Evolutionary conservation across 2,888 invertebrate genomes (phyloP).

Genomic region (Leucania comma): DNA sequence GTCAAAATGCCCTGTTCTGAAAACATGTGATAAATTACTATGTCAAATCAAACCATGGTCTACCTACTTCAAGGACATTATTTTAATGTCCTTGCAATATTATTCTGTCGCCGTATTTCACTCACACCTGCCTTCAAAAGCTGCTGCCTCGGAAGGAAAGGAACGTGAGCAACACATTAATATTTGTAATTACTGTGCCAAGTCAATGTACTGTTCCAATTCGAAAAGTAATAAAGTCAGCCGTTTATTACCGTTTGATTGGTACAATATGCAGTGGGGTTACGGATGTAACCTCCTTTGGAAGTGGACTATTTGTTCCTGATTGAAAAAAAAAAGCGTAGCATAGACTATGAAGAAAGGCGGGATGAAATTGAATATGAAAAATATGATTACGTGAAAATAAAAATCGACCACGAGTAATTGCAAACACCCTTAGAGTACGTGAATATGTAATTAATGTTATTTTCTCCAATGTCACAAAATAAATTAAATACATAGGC

Average conservation of each 20-base stretch:
- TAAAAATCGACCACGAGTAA: too few species aligned
- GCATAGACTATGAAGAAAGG: neutral
- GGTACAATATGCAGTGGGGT: conserved; percentile 2
- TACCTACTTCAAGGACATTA: neutral
- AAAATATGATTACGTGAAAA: neutral
- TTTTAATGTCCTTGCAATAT: neutral
- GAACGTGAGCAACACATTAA: conserved; percentile 57
- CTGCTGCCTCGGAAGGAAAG: conserved; percentile 28
- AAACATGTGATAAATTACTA: too few species aligned
- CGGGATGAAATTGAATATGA: neutral
- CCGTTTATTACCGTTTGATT: conserved; percentile 22
- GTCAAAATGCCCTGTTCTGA: too few species aligned
- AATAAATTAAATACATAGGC: too few species aligned
- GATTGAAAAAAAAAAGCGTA: neutral
- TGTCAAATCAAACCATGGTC: conserved; percentile 2
- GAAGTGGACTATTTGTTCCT: conserved; percentile 4
- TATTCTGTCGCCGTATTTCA: conserved; percentile 7
- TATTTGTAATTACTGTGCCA: conserved; percentile 54
- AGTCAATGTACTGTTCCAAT: conserved; percentile 55
- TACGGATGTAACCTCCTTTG: conserved; percentile 41
- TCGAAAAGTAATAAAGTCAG: conserved; percentile 38
- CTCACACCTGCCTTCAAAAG: conserved; percentile 35
- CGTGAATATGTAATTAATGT: too few species aligned
- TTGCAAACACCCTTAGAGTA: too few species aligned
- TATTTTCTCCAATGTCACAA: too few species aligned